Evolutionary conservation across 2,888 invertebrate species (phyloP).

Genomic region (Diadegma fenestrale): DNA sequence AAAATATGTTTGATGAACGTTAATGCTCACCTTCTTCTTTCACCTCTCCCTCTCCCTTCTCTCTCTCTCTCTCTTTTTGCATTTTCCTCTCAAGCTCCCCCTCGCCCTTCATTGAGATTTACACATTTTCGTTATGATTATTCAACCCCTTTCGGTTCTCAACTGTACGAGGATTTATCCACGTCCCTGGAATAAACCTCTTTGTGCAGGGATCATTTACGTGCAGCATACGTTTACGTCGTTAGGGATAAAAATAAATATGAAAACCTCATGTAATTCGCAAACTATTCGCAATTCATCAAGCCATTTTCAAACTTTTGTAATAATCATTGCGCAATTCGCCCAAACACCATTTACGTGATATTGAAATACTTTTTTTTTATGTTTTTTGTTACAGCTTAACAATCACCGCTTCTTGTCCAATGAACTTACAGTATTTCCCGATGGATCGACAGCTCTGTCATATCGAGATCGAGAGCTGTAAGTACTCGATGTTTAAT

Average conservation of each 20-base stretch:
- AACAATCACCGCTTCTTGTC: constrained; percentile 97
- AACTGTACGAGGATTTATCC: constrained; percentile 26
- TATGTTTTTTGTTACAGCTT: constrained; percentile 88
- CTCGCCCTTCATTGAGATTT: constrained; percentile 30
- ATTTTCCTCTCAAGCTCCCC: neutral
- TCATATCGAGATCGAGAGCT: constrained; percentile 98
- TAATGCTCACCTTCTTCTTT: constrained; percentile 57
- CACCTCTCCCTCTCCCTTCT: neutral
- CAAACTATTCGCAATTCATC: neutral
- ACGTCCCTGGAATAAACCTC: constrained; percentile 18
- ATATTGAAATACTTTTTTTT: neutral
- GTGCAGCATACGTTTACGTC: neutral
- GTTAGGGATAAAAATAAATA: constrained; percentile 10
- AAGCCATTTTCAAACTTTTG: neutral
- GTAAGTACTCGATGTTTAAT: constrained; percentile 90
- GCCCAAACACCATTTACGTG: neutral
- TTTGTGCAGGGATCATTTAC: neutral
- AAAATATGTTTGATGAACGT: constrained; percentile 66
- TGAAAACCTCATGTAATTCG: neutral
- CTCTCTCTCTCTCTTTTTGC: neutral
- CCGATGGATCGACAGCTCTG: constrained; percentile 98
- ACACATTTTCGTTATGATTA: constrained; percentile 50
- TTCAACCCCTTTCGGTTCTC: constrained; percentile 40
- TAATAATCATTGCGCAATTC: neutral
- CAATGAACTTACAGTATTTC: constrained; percentile 98